Base-by-base conservation (phyloP, 2,888 invertebrate species). In the Unio pictorum region DNA sequence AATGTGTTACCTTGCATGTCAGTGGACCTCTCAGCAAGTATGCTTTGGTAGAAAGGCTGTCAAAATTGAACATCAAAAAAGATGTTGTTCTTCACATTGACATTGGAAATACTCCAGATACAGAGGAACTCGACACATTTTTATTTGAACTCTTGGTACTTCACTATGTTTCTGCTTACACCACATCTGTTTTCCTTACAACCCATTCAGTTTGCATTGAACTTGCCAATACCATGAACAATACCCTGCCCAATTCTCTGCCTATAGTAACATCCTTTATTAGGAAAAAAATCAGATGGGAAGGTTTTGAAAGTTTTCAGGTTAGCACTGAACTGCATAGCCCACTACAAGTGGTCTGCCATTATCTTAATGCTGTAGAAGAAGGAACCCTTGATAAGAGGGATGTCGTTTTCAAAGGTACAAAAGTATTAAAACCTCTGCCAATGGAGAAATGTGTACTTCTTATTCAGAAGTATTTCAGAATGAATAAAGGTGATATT, bases 61-160 rank as follows among this genome's bases (percentile, higher is more conserved):
- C 26, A n/a, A 18, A 17, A 15, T 30, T 79, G 6, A 30, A 73
- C 18, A 34, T 81, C 18, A 70, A 66, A 30, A 23, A 60, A 8
- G 55, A 70, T 30, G 64, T 75, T 56, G 64, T 73, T 4, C 67
- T 83, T 6, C 82, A 83, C 61, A 73, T 83, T 58, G 82, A 82
- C 69, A 68, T 83, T 34, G 82, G 80, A 15, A 68, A 55, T 65
- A 69, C 79, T 0, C 68, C 72, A 56, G 69, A 72, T 57, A 68
- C 76, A 23, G 61, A 63, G 34, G 79, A 73, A 30, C 58, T 83
- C 7, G 83, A 83, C 64, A 67, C 69, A 23, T 72, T 82, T 30
- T 65, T 83, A 15, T 83, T 83, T 73, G 80, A 83, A 59, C 59
- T 82, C n/a, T 72, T 82, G n/a, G 67, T 80, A 23, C 66, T 81